A percentile compares a stretch with the other conserved stretches of the same genome.
Evolutionary conservation across 2,113 vertebrate genomes (phyloP).

Genomic region (Dicrurus megarhynchus): DNA sequence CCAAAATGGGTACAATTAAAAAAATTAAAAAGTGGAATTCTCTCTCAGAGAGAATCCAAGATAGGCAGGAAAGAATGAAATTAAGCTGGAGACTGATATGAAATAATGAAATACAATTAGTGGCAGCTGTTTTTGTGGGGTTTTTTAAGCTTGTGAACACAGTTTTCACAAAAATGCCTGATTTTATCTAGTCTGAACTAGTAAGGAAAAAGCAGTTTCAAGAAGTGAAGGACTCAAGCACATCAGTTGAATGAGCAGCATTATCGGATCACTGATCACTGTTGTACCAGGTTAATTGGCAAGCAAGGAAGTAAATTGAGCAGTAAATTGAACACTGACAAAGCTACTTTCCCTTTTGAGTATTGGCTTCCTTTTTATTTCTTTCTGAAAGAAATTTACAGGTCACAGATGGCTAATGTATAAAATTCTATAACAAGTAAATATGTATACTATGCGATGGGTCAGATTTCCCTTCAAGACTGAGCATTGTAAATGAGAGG

Average conservation of each 20-base stretch:
- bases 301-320: neutral
- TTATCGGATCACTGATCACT: neutral
- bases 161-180: neutral
- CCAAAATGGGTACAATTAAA: neutral
- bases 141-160: neutral
- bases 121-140: neutral
- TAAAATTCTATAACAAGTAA: neutral
- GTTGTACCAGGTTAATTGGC: neutral
- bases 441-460: fast-evolving
- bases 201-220: neutral
- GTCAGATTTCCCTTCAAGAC: neutral
- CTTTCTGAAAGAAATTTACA: neutral
- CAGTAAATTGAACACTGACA: neutral
- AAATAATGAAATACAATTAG: neutral
- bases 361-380: neutral
- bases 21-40: neutral
- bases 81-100: neutral
- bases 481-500: neutral
- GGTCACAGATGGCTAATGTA: neutral
- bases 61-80: neutral
- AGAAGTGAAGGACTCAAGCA: neutral
- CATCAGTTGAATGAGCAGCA: neutral
- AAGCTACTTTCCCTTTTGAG: neutral
- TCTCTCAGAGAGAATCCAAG: neutral
- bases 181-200: neutral